Evolutionary conservation across 1,140 invertebrate genomes (phyloP), one percentile per base, ranked within the genome.

Genomic region (Wasmannia auropunctata): DNA sequence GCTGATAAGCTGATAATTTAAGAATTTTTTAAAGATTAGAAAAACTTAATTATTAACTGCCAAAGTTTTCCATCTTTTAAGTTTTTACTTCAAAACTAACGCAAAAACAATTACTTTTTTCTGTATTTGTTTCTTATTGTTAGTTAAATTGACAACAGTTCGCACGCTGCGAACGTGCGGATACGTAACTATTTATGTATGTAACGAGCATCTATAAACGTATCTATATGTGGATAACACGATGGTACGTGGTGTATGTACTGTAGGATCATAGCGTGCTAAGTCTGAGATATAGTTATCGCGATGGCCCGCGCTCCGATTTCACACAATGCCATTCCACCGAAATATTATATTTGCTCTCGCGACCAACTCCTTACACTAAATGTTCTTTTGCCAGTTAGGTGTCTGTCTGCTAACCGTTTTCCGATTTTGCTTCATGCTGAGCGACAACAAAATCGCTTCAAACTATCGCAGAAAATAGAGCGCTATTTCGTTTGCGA

Each of bases 211-310:
- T 63, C 58, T 40, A 37, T 28, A 58, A 87, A 80, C 25, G 31
- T 46, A 37, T 25, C 40, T 40, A 10, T 16, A 37, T 31, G 28
- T 77, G 25, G 37, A 0, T 76, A 62, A 60, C 56, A 43, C 40
- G 19, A 77, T 77, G 58, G n/a, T 77, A 67, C 31, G 54, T 49
- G 75, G 11, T 51, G 28, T 85, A 87, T 63, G 80, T 76, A 56
- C 11, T 43, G 28, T 56, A 77, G 83, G 37, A 90, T 89, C 84
- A 86, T 91, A 91, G 90, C 87, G 56, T 74, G 54, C 76, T 89
- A 86, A 93, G 85, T 84, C 77, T 92, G 87, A 92, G 88, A 90
- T 90, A 92, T 90, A 77, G 88, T 25, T 76, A 86, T 85, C 25
- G 28, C 86, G 69, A 87, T 84, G 37, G 56, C 76, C 22, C 19